A percentile compares a stretch with the other conserved stretches of the same genome.
Conservation (phyloP, 1,140 invertebrate genomes). For the Cotesia typhae region DNA sequence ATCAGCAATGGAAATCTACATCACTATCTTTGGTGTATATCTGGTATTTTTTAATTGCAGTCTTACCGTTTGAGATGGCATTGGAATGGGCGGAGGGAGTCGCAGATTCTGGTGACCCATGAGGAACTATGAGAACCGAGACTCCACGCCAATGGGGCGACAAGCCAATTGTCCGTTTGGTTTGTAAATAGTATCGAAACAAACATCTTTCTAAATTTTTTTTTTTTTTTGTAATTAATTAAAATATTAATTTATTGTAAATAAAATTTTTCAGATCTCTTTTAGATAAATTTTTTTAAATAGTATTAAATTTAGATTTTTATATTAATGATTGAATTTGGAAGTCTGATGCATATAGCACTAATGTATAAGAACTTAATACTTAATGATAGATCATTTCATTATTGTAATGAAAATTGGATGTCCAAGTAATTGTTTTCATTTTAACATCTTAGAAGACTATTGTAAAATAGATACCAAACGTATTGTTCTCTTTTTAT, state of each 20-base stretch:
- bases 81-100: constrained; percentile 40
- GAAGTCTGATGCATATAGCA: no score
- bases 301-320: constrained; percentile 2
- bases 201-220: constrained; percentile 45
- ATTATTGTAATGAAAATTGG: neutral
- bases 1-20: constrained; percentile 20
- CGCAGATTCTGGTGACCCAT: constrained; percentile 23
- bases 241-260: constrained; percentile 2
- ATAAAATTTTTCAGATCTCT: constrained; percentile 10
- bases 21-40: constrained; percentile 52
- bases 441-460: neutral
- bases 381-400: neutral
- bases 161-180: constrained; percentile 52
- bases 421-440: constrained; percentile 1
- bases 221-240: constrained; percentile 33
- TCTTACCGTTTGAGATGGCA: constrained; percentile 61
- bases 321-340: neutral
- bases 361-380: neutral
- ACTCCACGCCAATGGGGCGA: constrained; percentile 39
- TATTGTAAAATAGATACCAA: constrained; percentile 20
- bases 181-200: constrained; percentile 61
- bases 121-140: constrained; percentile 23
- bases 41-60: constrained; percentile 64
- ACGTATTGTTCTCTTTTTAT: constrained; percentile 31
- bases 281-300: neutral